A percentile compares a stretch with the other conserved stretches of the same genome.
phyloP scores from a whole-genome alignment of 2,888 invertebrate species.

The Dione vanillae region DNA sequence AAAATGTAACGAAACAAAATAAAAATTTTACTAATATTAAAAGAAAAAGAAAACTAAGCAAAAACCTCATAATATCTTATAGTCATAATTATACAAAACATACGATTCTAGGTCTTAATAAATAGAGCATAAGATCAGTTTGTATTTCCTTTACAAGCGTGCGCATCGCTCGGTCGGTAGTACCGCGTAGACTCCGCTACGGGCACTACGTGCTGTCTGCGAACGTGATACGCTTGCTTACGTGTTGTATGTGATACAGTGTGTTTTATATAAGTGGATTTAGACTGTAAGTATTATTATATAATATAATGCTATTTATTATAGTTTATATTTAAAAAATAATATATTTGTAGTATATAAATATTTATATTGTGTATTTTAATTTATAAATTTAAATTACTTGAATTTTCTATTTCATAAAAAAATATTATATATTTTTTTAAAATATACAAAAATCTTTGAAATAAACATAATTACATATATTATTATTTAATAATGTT shows the following conservation, averaged over 20 bases:
- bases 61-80: background rate
- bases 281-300: constrained; percentile 4
- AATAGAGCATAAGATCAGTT: constrained; percentile 48
- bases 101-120: constrained; percentile 46
- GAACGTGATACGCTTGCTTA: constrained; percentile 39
- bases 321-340: background rate
- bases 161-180: constrained; percentile 50
- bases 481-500: background rate
- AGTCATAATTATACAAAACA: constrained; percentile 16
- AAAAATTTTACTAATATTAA: background rate
- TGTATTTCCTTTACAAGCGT: constrained; percentile 46
- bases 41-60: background rate
- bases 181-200: constrained; percentile 52
- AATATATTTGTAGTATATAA: too few species aligned
- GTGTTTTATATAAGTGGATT: constrained; percentile 11
- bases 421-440: too few species aligned
- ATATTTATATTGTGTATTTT: too few species aligned
- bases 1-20: too few species aligned
- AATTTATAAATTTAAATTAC: too few species aligned
- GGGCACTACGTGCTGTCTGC: constrained; percentile 50
- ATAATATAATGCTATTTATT: background rate
- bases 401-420: too few species aligned
- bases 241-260: constrained; percentile 35
- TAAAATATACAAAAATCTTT: too few species aligned
- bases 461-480: too few species aligned